Conservation (phyloP, 2,888 invertebrate species). For the Thymelicus sylvestris region DNA sequence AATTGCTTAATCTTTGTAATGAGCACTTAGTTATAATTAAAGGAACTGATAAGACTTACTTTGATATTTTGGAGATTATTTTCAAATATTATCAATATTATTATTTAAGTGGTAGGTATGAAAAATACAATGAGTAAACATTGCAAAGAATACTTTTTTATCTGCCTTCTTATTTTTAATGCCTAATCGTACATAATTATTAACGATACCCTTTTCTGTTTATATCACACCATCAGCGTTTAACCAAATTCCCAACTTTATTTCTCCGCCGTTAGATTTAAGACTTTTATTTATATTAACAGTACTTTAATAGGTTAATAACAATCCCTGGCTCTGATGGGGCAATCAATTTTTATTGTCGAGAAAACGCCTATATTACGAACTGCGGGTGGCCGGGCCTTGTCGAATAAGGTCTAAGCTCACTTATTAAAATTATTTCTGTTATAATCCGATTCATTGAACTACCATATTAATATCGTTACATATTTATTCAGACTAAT, state of each 20-base stretch:
- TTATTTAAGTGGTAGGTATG: too few relatives aligned
- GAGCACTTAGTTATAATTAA: too few relatives aligned
- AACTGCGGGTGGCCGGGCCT: constrained; percentile 64
- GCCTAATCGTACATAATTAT: too few relatives aligned
- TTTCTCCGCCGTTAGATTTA: constrained; percentile 52
- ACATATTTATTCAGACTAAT: too few relatives aligned
- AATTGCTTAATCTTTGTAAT: too few relatives aligned
- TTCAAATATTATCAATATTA: too few relatives aligned
- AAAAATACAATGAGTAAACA: too few relatives aligned
- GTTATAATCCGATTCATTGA: not conserved
- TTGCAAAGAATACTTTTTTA: too few relatives aligned
- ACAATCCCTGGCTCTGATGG: constrained; percentile 57
- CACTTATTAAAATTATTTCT: not conserved
- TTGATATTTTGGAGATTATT: too few relatives aligned
- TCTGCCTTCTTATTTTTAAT: too few relatives aligned
- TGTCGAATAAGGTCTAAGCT: not conserved
- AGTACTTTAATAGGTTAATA: constrained; percentile 68
- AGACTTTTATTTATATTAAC: constrained; percentile 65
- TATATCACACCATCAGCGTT: constrained; percentile 40
- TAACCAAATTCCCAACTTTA: constrained; percentile 53
- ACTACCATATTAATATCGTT: not conserved
- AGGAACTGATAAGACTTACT: too few relatives aligned
- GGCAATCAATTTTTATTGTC: constrained; percentile 72
- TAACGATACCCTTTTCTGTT: constrained; percentile 6
- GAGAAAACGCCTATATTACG: constrained; percentile 58